phyloP scores from a whole-genome alignment of 64 coral and sea anemone species.

The Astreopora myriophthalma region DNA sequence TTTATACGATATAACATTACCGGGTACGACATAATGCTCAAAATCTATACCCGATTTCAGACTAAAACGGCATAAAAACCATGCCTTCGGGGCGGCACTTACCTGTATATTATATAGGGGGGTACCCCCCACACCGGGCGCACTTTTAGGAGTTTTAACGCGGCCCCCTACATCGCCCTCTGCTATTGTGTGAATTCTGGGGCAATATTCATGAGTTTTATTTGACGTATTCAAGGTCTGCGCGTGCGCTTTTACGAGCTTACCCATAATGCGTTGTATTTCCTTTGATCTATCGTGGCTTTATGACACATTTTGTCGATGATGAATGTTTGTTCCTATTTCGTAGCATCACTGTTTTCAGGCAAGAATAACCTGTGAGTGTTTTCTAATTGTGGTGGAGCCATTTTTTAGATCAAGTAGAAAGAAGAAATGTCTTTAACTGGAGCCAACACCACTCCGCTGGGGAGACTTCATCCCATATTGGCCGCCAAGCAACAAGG shows the following conservation, averaged over 20 bases:
- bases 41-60: too few relatives aligned
- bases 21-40: too few relatives aligned
- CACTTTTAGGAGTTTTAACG: too few relatives aligned
- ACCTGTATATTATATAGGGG: too few relatives aligned
- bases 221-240: neutral
- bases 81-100: too few relatives aligned
- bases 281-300: slow-evolving; percentile 22
- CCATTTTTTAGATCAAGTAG: neutral
- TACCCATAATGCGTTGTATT: slow-evolving; percentile 10
- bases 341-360: neutral
- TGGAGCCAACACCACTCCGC: slow-evolving; percentile 93
- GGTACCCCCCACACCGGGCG: too few relatives aligned
- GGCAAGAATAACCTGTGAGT: neutral
- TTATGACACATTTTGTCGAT: neutral
- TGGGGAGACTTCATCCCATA: slow-evolving; percentile 95
- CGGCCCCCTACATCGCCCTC: too few relatives aligned
- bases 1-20: too few relatives aligned
- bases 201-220: slow-evolving; percentile 4
- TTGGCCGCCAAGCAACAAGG: slow-evolving; percentile 86
- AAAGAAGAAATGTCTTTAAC: slow-evolving; percentile 42
- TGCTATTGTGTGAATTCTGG: too few relatives aligned
- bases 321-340: slow-evolving; percentile 8
- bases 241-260: neutral
- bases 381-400: neutral
- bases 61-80: too few relatives aligned